A percentile compares a stretch with the other conserved stretches of the same genome.
Conservation (phyloP, 92 coral and sea anemone genomes). For the Diadumene lineata region DNA sequence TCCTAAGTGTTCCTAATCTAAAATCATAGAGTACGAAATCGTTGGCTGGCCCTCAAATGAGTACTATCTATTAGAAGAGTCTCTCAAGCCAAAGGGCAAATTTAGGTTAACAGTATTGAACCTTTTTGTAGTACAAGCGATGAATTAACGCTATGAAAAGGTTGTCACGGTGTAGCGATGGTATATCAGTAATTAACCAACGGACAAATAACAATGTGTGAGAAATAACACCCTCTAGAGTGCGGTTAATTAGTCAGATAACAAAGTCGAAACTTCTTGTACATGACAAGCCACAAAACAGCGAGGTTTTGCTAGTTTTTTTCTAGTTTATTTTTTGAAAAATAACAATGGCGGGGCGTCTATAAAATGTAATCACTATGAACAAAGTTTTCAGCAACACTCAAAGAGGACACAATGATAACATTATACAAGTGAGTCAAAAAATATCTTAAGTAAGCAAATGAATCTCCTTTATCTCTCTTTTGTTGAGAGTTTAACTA, state of each 20-base stretch:
- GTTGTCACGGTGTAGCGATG: neutral
- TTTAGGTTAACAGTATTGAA: conserved; percentile 14
- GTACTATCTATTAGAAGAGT: neutral
- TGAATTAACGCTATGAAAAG: neutral
- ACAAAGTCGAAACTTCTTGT: conserved; percentile 1
- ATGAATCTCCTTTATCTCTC: neutral
- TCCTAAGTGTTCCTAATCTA: neutral
- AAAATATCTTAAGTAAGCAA: neutral
- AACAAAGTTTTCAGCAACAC: no score
- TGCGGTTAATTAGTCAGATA: neutral
- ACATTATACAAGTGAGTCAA: neutral
- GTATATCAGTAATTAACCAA: neutral
- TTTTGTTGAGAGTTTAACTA: neutral
- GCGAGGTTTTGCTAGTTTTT: no score
- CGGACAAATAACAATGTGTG: conserved; percentile 4
- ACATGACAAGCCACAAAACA: neutral
- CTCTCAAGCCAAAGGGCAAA: conserved; percentile 11
- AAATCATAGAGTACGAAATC: neutral
- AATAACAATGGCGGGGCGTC: no score
- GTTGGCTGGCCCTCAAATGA: neutral
- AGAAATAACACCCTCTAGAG: conserved; percentile 4
- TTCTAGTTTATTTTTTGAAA: no score
- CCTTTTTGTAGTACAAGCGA: conserved; percentile 6
- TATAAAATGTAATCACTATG: no score
- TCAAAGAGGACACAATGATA: neutral